Conservation (phyloP, 1,140 invertebrate species). For the Andricus grossulariae region DNA sequence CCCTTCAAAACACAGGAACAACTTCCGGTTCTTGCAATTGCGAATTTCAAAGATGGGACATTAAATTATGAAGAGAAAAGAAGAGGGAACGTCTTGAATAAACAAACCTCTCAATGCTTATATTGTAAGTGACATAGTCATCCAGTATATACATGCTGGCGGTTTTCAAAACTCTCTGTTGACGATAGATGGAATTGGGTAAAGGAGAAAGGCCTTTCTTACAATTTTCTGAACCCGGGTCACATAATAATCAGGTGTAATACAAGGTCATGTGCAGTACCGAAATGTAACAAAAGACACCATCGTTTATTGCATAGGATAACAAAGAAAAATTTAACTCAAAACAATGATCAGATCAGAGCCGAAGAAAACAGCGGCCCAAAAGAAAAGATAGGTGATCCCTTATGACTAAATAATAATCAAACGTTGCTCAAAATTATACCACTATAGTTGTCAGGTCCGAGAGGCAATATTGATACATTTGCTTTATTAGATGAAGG, state of each 20-base stretch:
- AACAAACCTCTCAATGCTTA: too few species aligned
- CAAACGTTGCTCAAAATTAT: not conserved
- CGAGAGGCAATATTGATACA: not conserved
- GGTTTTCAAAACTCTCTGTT: too few species aligned
- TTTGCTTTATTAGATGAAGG: not conserved
- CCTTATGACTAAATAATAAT: not conserved
- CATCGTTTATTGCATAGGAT: conserved; percentile 8
- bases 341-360: not conserved
- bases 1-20: too few species aligned
- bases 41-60: too few species aligned
- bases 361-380: not conserved
- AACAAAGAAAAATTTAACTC: not conserved
- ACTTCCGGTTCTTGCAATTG: too few species aligned
- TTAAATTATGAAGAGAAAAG: too few species aligned
- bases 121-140: too few species aligned
- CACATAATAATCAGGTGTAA: not conserved
- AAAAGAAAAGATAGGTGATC: not conserved
- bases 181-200: too few species aligned
- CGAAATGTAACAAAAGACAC: not conserved
- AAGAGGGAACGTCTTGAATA: too few species aligned
- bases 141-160: too few species aligned
- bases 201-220: not conserved
- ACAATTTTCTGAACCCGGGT: conserved; percentile 2
- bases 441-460: not conserved
- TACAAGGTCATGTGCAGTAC: not conserved